Percentiles rank a stretch among this genome's conserved stretches.
phyloP scores from a whole-genome alignment of 2,888 invertebrate genomes.

The Acleris cristana region DNA sequence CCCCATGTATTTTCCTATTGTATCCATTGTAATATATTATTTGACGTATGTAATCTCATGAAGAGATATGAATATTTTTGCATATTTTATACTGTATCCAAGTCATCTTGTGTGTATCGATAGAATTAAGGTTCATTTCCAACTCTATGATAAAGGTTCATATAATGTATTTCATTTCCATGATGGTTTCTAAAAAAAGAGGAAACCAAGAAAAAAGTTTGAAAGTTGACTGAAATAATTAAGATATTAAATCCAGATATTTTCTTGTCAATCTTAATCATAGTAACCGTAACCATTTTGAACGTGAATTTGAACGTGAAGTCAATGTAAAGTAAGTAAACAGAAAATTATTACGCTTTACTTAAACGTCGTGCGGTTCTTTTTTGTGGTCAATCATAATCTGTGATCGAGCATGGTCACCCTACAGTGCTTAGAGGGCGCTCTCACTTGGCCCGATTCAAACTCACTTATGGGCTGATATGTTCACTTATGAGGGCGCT shows the following conservation, averaged over 20 bases:
- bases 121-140: slow-evolving; percentile 2
- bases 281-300: too few species aligned
- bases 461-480: too few species aligned
- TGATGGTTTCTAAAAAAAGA: neutral
- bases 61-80: slow-evolving; percentile 38
- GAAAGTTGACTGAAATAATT: neutral
- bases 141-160: neutral
- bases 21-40: slow-evolving; percentile 27
- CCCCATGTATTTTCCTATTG: slow-evolving; percentile 3
- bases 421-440: too few species aligned
- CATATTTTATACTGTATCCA: slow-evolving; percentile 27
- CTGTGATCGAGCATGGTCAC: too few species aligned
- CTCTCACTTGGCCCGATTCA: too few species aligned
- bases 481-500: too few species aligned
- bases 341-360: too few species aligned
- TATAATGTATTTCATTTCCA: slow-evolving; percentile 10
- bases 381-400: too few species aligned
- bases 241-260: neutral
- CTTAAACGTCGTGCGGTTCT: too few species aligned
- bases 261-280: too few species aligned
- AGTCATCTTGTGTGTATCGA: slow-evolving; percentile 29
- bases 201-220: neutral
- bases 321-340: too few species aligned
- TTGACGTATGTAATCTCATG: slow-evolving; percentile 48
- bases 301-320: too few species aligned